phyloP scores from a whole-genome alignment of 2,113 vertebrate species.

The Tetrao urogallus region DNA sequence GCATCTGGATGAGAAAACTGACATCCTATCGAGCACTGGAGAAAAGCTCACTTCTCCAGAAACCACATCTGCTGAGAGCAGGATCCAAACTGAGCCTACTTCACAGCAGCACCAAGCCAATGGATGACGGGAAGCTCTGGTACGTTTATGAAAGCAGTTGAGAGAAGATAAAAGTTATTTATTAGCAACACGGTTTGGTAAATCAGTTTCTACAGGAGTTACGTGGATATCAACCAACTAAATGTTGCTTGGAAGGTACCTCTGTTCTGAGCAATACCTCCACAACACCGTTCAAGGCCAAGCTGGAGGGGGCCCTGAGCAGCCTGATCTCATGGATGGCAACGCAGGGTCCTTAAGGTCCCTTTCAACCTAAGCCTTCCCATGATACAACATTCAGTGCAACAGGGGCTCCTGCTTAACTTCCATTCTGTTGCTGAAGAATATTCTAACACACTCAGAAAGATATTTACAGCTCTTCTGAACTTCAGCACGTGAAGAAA shows the following conservation, averaged over 20 bases:
- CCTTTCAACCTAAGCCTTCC: no score
- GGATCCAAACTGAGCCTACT: background rate
- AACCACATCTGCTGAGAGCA: background rate
- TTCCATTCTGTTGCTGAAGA: background rate
- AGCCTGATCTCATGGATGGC: no score
- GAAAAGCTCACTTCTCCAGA: background rate
- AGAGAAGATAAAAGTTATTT: background rate
- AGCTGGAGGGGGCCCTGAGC: no score
- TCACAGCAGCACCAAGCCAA: fast-evolving
- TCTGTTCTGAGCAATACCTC: background rate
- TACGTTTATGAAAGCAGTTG: background rate
- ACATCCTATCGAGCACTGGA: background rate
- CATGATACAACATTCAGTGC: background rate
- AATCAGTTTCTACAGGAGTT: background rate
- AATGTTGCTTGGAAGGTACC: background rate
- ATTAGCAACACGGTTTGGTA: background rate
- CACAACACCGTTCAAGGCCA: background rate
- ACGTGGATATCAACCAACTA: background rate
- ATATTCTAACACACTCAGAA: background rate
- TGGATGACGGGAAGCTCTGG: background rate
- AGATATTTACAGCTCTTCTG: background rate
- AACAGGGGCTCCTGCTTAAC: background rate
- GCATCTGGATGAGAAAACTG: background rate
- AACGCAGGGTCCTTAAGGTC: no score
- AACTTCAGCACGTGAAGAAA: background rate